Base-by-base conservation (phyloP, 1,140 invertebrate genomes). In the Myzus persicae region DNA sequence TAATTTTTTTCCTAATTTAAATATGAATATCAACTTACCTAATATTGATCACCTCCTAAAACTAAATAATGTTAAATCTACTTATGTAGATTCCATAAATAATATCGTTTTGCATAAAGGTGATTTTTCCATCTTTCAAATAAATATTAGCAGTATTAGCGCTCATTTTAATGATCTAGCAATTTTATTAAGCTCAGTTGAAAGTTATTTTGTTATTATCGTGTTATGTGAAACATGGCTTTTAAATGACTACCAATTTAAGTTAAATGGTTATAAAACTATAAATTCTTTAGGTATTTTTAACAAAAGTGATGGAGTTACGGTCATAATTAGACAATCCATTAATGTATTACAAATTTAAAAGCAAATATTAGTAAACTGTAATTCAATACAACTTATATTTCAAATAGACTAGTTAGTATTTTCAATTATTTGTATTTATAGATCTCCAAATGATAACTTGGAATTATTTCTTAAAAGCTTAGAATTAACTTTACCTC, bases 201-300 rank as follows among this genome's bases (percentile, higher is more conserved):
- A 88, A 36, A 88, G 46, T 88, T 36, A 88, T 48, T 48, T 48
- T 88, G n/a, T 31, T 88, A 18, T 88, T 48, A 88, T 88, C 26
- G 44, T 88, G 1, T 48, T 88, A 48, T 46, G 44, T 88, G 85
- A 88, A 88, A 88, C 85, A 14, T 88, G n/a, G 85, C 85, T 88
- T 88, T 38, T 88, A 20, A 88, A 88, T 88, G 85, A 88, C 36
- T n/a, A 40, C 46, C 26, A 88, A 88, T 88, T 36, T 48, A 88
- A n/a, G 8, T 48, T 88, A 88, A 88, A 88, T 88, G 85, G 85
- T 20, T 48, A 48, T 48, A 48, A 20, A 48, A 6, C 85, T 48
- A 48, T 36, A 9, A 88, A 88, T 36, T 88, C 85, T 26, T 48
- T 88, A 88, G 85, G 85, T n/a, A 46, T 31, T 7, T 46, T 88